Evolutionary conservation across 2,113 vertebrate genomes (phyloP).

Genomic region (Tautogolabrus adspersus): DNA sequence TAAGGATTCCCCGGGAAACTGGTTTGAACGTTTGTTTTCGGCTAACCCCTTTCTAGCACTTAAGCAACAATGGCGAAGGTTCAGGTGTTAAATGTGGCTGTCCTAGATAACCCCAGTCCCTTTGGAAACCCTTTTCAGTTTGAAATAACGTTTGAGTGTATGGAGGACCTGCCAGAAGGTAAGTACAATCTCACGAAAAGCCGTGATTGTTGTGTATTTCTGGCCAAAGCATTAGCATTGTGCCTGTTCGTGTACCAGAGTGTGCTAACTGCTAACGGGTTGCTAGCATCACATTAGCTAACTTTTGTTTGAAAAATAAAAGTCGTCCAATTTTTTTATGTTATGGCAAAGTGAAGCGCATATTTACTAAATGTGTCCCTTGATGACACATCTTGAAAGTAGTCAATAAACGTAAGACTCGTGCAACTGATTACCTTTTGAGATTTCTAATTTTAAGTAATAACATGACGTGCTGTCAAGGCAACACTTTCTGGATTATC

Average conservation of each 20-base stretch:
- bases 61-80: conserved; percentile 90
- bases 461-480: no score
- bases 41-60: conserved; percentile 41
- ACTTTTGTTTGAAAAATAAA: not conserved
- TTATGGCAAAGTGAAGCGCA: not conserved
- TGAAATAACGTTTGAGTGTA: conserved; percentile 94
- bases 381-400: no score
- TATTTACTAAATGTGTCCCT: no score
- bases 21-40: conserved; percentile 59
- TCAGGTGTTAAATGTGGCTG: conserved; percentile 91
- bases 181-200: conserved; percentile 29
- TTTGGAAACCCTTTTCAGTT: conserved; percentile 95
- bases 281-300: not conserved
- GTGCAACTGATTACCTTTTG: no score
- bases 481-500: no score
- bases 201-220: not conserved
- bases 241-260: not conserved
- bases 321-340: not conserved
- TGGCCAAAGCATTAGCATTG: not conserved
- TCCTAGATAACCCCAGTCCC: conserved; percentile 92
- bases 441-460: no score
- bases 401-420: no score
- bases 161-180: conserved; percentile 92
- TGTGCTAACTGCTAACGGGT: conserved; percentile 46
- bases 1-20: conserved; percentile 50